Evolutionary conservation across 2,888 invertebrate genomes (phyloP), one percentile per base, ranked within the genome.

Genomic region (Apocheima hispidaria): DNA sequence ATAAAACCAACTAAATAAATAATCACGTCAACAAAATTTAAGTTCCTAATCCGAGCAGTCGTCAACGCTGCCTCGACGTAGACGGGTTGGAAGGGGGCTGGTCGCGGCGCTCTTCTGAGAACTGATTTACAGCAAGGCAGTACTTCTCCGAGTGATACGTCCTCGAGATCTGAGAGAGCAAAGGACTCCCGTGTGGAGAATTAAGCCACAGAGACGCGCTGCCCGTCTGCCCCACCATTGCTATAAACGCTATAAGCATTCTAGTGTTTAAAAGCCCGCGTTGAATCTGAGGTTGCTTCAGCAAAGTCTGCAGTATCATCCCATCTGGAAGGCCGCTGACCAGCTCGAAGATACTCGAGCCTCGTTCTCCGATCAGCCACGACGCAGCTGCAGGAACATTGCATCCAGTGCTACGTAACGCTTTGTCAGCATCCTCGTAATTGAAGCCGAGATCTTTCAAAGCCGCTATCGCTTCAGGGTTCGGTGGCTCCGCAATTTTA

Each of bases 61-160:
- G 2, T 66, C 51, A 86, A 63, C 80, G 75, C 51, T 85, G 86
- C 4, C 83, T 74, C 0, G 90, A 90, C 7, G 90, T 89, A 0
- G 90, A 90, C 2, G 91, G 88, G 16, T 68, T 64, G 0, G 81
- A 70, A 0, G 70, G 7, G 0, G 65, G 62, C 0, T 77, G 70
- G 2, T 71, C 76, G 1, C 68, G 70, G 1, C 67, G 63, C 23
- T 80, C 78, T n/a, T 84, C 81, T 0, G 92, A 92, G 64, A 92
- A 92, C 78, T 92, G 92, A 60, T 92, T 92, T 9, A 92, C 92
- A 26, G 92, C 92, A 1, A 90, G 71, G 44, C 92, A 92, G 55
- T 92, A 92, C 71, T 92, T 92, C 73, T 92, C 92, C 0, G 92
- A 88, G 64, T 92, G 92, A 57, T 92, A 92, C 0, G 92, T 92